Percentiles rank a stretch among this genome's conserved stretches.
phyloP scores from a whole-genome alignment of 2,113 vertebrate species.

The Epinephelus cyanopodus region DNA sequence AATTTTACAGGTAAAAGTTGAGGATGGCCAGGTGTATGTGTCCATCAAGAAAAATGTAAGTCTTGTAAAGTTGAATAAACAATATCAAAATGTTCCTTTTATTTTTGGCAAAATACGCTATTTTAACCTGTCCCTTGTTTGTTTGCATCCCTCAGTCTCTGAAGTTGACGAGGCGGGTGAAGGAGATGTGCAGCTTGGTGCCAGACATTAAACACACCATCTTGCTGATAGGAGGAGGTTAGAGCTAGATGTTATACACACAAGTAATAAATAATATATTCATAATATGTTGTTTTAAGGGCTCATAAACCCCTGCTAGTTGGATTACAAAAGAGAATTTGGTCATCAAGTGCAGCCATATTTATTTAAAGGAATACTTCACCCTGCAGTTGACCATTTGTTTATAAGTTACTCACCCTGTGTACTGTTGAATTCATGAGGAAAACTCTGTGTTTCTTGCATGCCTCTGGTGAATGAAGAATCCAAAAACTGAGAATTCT shows the following conservation, averaged over 20 bases:
- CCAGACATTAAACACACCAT: conserved; percentile 76
- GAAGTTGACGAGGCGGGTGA: conserved; percentile 80
- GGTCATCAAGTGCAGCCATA: too few species aligned
- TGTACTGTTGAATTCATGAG: too few species aligned
- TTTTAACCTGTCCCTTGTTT: not conserved
- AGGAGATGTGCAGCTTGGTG: conserved; percentile 78
- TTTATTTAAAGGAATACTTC: too few species aligned
- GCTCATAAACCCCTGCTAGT: not conserved
- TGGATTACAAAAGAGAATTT: too few species aligned
- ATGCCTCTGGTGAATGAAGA: too few species aligned
- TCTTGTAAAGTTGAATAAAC: not conserved
- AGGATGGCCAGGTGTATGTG: conserved; percentile 86
- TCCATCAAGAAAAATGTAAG: conserved; percentile 85
- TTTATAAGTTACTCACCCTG: too few species aligned
- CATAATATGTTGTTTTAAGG: not conserved
- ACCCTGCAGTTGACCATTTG: too few species aligned
- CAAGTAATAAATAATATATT: not conserved
- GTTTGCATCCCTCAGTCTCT: conserved; percentile 77
- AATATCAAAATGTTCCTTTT: not conserved
- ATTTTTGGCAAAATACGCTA: not conserved
- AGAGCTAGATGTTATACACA: conserved; percentile 27
- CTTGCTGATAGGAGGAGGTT: conserved; percentile 86
- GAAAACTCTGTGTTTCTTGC: too few species aligned
- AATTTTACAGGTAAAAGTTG: conserved; percentile 85
- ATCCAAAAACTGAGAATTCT: too few species aligned